phyloP scores from a whole-genome alignment of 2,113 vertebrate genomes.

The Anoura caudifer region DNA sequence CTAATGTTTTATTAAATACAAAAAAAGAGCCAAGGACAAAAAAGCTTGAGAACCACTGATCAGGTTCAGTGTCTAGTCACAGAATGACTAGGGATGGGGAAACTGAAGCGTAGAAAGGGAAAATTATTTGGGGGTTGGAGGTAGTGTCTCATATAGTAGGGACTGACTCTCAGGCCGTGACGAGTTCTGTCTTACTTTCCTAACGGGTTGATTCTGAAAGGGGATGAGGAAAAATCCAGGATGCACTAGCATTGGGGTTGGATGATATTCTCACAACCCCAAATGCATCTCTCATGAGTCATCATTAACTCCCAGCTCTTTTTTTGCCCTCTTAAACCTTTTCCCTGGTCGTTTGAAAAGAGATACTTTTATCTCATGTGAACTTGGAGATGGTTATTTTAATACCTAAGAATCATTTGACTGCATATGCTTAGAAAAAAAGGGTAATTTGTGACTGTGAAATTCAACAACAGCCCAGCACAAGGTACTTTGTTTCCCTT shows the following conservation, averaged over 20 bases:
- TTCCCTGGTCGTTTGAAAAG: conserved; percentile 9
- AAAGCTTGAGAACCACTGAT: not conserved
- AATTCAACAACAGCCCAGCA: conserved; percentile 36
- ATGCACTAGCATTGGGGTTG: not conserved
- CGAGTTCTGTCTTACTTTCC: not conserved
- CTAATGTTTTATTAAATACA: not conserved
- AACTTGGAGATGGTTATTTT: not conserved
- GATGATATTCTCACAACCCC: not conserved
- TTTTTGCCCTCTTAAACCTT: not conserved
- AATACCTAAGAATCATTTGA: conserved; percentile 56
- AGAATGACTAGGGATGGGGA: not conserved
- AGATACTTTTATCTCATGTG: conserved; percentile 25
- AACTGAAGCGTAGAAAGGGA: not conserved
- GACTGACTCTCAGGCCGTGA: not conserved
- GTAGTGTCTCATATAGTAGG: not conserved
- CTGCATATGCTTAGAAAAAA: not conserved
- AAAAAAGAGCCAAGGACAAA: not conserved
- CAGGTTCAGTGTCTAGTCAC: not conserved
- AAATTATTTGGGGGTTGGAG: not conserved
- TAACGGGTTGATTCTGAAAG: not conserved
- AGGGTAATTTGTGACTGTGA: conserved; percentile 40
- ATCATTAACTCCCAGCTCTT: not conserved
- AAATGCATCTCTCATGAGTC: not conserved
- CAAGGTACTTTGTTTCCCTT: conserved; percentile 27
- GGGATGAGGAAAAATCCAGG: not conserved